phyloP scores from a whole-genome alignment of 2,888 invertebrate species.

The Tupiocoris notatus region DNA sequence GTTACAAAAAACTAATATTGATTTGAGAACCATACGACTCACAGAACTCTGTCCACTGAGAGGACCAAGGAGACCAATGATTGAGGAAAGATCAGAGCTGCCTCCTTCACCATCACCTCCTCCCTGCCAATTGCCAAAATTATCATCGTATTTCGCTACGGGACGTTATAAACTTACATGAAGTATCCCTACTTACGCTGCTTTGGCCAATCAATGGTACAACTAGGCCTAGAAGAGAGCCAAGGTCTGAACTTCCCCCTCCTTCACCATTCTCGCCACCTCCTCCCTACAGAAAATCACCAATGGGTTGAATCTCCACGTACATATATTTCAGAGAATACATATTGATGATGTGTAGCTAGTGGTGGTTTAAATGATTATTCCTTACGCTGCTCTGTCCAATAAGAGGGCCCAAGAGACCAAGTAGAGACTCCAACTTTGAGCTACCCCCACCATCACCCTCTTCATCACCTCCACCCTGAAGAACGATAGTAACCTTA shows the following conservation, averaged over 20 bases:
- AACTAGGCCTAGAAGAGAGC: constrained; percentile 37
- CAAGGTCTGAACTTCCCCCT: constrained; percentile 46
- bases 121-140: not conserved
- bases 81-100: constrained; percentile 25
- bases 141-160: not conserved
- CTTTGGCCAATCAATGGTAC: constrained; percentile 43
- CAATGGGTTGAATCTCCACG: too few relatives aligned
- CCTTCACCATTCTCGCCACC: constrained; percentile 44
- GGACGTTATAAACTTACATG: not conserved
- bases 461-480: constrained; percentile 43
- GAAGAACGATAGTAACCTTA: constrained; percentile 12
- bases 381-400: constrained; percentile 1
- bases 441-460: constrained; percentile 48
- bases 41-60: constrained; percentile 39
- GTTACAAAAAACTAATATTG: too few relatives aligned
- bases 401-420: constrained; percentile 41
- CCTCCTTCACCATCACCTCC: constrained; percentile 41
- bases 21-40: not conserved
- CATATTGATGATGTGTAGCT: too few relatives aligned
- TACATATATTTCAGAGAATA: too few relatives aligned
- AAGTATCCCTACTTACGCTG: constrained; percentile 42
- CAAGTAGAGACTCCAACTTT: constrained; percentile 42
- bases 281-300: too few relatives aligned
- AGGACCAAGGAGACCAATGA: constrained; percentile 20
- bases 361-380: too few relatives aligned